Base-by-base conservation (phyloP, 2,888 invertebrate genomes). In the Mactromeris polynyma region DNA sequence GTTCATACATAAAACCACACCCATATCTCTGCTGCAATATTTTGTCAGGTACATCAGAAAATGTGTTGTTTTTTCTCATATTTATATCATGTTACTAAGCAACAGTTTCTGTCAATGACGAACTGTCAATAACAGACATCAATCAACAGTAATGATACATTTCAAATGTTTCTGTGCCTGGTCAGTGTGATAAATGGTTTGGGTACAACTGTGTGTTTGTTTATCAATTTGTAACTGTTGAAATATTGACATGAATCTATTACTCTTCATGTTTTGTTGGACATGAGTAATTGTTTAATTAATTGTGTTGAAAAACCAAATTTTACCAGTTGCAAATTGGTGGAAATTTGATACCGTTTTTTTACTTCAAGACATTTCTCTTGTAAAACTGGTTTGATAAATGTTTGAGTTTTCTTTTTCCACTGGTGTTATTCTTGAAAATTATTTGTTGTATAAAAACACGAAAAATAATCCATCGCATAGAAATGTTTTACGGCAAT, bases 171-270 rank as follows among this genome's bases (percentile, higher is more conserved):
- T 26, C 82, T 33, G 73, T 19, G 42, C 33, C 31, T 83, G 42
- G 83, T 46, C 77, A 77, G 46, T 31, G 9, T 83, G 26, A 51
- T 84, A 51, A 78, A 77, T 46, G 36, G 54, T 51, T 21, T 31
- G 7, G 11, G 7, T 54, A 84, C 54, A 36, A 46, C 19, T 6
- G 0, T 21, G 21, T n/a, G 46, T n/a, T 77, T 26, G 84, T 26
- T 78, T n/a, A 36, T 46, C 83, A 83, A 84, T 84, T 84, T 78
- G 33, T 78, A 33, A 84, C 78, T 77, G 77, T n/a, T 77, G 11
- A 6, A 6, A 17, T 21, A 73, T 38, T 84, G 84, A 84, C 84
- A 54, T 69, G 11, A 31, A n/a, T 36, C 73, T 33, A 73, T 73
- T 73, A 26, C 9, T 73, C 73, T 73, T 33, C 21, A 36, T 78